Percentiles rank a stretch among this genome's conserved stretches.
phyloP scores from a whole-genome alignment of 2,888 invertebrate species.

The Epistrophella euchroma region DNA sequence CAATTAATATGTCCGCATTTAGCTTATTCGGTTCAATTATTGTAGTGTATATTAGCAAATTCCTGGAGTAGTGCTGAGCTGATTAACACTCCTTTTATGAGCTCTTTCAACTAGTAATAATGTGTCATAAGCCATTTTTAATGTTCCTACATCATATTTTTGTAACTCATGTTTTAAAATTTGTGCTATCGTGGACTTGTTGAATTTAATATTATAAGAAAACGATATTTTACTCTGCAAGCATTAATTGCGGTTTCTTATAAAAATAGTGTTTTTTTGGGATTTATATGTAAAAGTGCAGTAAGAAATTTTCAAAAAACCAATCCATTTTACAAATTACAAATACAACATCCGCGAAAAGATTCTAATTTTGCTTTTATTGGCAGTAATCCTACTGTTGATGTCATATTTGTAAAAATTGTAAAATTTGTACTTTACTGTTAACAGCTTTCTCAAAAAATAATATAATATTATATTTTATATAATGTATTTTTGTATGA shows the following conservation, averaged over 20 bases:
- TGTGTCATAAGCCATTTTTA: constrained; percentile 6
- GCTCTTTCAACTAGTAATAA: constrained; percentile 25
- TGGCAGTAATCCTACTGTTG: no score
- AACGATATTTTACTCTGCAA: not conserved
- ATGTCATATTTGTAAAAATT: no score
- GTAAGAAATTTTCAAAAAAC: no score
- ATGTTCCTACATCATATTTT: not conserved
- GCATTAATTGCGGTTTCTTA: not conserved
- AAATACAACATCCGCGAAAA: no score
- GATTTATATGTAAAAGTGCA: no score
- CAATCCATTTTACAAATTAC: no score
- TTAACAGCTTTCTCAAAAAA: no score
- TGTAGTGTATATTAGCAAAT: constrained; percentile 56
- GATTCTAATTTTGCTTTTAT: no score
- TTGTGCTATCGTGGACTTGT: constrained; percentile 6
- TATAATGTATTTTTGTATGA: constrained; percentile 22
- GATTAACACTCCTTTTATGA: not conserved
- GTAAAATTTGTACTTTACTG: no score
- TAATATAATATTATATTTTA: not conserved
- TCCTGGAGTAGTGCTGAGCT: constrained; percentile 58
- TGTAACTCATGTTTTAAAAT: constrained; percentile 3
- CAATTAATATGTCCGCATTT: constrained; percentile 55
- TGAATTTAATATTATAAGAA: not conserved
- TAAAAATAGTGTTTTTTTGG: no score
- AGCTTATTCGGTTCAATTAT: constrained; percentile 54